Percentiles rank a stretch among this genome's conserved stretches.
These are phyloP conservation scores for Saguinus midas DNA, from an alignment of 2,113 vertebrate species.

Conservation along the genomic window DNA sequence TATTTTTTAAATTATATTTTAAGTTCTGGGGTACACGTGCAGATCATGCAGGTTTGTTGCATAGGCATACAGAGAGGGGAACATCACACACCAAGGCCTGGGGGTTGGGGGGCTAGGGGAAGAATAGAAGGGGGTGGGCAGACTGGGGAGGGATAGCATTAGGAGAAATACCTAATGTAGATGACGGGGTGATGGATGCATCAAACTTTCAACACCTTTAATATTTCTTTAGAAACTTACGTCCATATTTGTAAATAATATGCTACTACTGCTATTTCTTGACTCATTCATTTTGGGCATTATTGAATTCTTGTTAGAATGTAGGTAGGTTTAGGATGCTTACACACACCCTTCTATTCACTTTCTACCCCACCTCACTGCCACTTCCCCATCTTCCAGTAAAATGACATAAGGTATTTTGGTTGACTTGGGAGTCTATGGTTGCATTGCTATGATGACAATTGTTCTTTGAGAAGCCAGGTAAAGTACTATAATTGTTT, in stretches of 20 bases:
- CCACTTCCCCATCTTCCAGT: not conserved
- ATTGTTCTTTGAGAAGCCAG: not conserved
- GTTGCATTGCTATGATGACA: slow-evolving; percentile 1
- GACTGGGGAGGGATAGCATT: too few relatives aligned
- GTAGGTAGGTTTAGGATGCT: not conserved
- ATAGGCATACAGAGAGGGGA: too few relatives aligned
- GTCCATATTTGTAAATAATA: not conserved
- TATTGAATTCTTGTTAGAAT: not conserved
- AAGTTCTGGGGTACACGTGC: too few relatives aligned
- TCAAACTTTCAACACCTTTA: not conserved
- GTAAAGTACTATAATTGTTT: not conserved
- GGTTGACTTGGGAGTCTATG: not conserved
- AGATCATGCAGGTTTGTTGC: too few relatives aligned
- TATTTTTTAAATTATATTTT: too few relatives aligned
- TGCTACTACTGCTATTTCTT: not conserved
- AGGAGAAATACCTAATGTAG: too few relatives aligned
- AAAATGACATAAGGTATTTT: not conserved
- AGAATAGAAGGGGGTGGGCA: too few relatives aligned
- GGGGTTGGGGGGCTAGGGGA: too few relatives aligned
- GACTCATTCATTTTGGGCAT: not conserved
- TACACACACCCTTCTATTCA: not conserved
- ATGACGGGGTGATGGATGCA: too few relatives aligned
- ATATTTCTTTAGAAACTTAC: not conserved
- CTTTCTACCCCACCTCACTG: not conserved
- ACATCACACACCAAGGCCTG: too few relatives aligned